These are phyloP conservation scores for Ceratotherium simum DNA, from an alignment of 2,113 vertebrate genomes.

Conservation along the genomic window DNA sequence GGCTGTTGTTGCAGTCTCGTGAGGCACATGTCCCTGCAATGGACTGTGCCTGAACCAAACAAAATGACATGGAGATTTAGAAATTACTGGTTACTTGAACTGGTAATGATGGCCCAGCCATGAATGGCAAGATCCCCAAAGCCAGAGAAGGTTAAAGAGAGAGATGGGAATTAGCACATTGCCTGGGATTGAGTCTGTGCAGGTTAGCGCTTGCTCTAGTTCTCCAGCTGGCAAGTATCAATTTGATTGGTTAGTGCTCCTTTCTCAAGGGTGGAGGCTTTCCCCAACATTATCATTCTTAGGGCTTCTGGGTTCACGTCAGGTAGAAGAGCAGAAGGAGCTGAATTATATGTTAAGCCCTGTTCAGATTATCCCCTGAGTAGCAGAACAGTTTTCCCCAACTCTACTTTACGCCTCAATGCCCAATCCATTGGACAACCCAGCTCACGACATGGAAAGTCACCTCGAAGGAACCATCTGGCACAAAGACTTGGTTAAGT, in stretches of 20 bases:
- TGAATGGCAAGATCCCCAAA: not conserved
- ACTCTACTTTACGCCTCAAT: not conserved
- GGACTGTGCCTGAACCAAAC: not conserved
- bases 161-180: not conserved
- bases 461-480: not conserved
- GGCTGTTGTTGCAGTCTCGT: not conserved
- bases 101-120: not conserved
- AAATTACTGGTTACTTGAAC: not conserved
- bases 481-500: not conserved
- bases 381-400: not conserved
- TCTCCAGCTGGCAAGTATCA: not conserved
- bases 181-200: not conserved
- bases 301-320: not conserved
- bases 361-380: not conserved
- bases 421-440: not conserved
- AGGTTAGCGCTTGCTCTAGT: not conserved
- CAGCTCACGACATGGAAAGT: not conserved
- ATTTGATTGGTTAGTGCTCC: not conserved
- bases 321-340: not conserved
- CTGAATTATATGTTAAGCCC: not conserved
- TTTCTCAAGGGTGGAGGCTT: not conserved
- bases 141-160: not conserved
- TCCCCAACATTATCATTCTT: not conserved
- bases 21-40: not conserved
- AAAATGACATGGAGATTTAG: not conserved